Conservation (phyloP, 2,797 vertebrate species). For the Anguilla megastoma region DNA sequence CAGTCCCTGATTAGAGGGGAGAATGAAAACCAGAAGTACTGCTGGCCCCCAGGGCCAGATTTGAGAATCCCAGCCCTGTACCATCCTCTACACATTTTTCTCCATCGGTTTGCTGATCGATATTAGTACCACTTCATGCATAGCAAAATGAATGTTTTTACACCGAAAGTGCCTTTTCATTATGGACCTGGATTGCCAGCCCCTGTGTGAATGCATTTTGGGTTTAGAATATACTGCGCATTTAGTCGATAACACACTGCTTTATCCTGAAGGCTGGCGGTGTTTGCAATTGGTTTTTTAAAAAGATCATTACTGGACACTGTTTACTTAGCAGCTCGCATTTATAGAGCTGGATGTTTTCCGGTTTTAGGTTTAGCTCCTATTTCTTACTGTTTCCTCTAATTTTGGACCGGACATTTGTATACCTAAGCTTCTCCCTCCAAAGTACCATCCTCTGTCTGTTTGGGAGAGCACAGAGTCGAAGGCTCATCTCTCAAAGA, state of each 20-base stretch:
- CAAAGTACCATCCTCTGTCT: neutral
- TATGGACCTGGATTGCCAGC: neutral
- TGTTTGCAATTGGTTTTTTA: neutral
- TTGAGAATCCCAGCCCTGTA: neutral
- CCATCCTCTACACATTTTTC: neutral
- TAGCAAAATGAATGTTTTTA: neutral
- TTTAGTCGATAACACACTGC: neutral
- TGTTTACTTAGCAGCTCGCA: neutral
- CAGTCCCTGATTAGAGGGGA: neutral
- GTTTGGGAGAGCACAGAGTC: neutral
- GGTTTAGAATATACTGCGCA: conserved; percentile 11
- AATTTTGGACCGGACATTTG: neutral
- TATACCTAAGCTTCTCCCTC: neutral
- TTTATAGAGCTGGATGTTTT: neutral
- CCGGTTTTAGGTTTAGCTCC: neutral
- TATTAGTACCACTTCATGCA: neutral
- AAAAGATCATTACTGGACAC: neutral
- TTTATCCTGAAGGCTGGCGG: neutral
- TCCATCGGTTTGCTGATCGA: neutral
- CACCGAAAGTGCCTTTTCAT: conserved; percentile 12
- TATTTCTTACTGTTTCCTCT: neutral
- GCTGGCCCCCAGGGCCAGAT: neutral
- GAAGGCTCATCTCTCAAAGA: neutral
- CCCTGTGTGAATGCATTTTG: neutral
- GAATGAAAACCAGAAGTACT: neutral